phyloP scores from a whole-genome alignment of 2,797 vertebrate species.

The Catostomus latipinnis region DNA sequence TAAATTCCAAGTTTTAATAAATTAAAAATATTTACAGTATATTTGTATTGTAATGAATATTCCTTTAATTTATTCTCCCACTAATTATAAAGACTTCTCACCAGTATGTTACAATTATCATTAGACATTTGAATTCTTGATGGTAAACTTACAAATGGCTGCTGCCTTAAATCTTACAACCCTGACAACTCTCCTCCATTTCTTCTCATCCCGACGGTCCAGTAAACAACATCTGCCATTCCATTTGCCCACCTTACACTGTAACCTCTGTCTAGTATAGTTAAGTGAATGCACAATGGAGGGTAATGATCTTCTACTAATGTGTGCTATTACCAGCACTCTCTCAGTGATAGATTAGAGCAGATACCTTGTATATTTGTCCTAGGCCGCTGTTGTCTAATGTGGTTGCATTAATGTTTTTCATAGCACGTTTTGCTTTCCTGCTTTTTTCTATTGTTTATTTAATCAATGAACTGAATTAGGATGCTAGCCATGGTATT shows the following conservation, averaged over 20 bases:
- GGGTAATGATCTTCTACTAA: constrained; percentile 69
- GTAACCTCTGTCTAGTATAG: constrained; percentile 64
- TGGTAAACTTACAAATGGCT: constrained; percentile 33
- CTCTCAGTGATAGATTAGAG: constrained; percentile 61
- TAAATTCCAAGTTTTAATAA: no score
- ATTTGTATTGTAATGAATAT: neutral
- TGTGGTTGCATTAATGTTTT: constrained; percentile 40
- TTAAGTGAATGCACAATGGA: constrained; percentile 66
- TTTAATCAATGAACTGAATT: constrained; percentile 48
- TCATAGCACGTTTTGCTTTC: constrained; percentile 25
- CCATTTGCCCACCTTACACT: constrained; percentile 61
- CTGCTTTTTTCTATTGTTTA: constrained; percentile 30
- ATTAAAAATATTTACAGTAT: no score
- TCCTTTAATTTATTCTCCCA: neutral
- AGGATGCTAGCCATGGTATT: constrained; percentile 10
- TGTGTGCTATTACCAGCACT: constrained; percentile 64
- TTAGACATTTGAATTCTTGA: constrained; percentile 28
- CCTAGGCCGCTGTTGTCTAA: constrained; percentile 53
- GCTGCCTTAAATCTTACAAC: constrained; percentile 28
- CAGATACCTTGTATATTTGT: constrained; percentile 60
- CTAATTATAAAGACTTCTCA: neutral
- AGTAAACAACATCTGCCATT: constrained; percentile 65
- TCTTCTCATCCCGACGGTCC: constrained; percentile 59
- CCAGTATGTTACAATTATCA: constrained; percentile 50
- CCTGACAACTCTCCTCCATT: constrained; percentile 45